Conservation (phyloP, 2,888 invertebrate species). For the Eristalis pertinax region DNA sequence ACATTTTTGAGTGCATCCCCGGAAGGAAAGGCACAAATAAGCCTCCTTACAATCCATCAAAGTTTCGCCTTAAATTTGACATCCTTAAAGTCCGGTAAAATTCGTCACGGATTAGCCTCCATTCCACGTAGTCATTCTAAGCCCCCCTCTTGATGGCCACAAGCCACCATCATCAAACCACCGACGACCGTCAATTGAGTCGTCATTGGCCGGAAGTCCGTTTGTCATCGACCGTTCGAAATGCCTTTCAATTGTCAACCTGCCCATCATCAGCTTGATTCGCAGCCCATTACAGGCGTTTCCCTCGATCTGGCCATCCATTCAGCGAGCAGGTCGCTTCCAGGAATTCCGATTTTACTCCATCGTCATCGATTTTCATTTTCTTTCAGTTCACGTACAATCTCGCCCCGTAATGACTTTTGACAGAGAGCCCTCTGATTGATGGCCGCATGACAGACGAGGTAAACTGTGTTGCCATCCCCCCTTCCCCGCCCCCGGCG, state of each 20-base stretch:
- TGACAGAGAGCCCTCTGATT: slow-evolving; percentile 30
- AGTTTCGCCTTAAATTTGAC: no score
- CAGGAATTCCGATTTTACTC: neutral
- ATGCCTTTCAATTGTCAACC: neutral
- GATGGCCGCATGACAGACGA: slow-evolving; percentile 18
- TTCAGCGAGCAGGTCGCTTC: neutral
- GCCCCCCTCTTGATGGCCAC: neutral
- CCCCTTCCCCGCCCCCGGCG: no score
- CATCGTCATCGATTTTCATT: slow-evolving; percentile 6
- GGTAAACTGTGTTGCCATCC: neutral
- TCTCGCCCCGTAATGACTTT: neutral
- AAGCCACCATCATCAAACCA: neutral
- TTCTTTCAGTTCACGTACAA: neutral
- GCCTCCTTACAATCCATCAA: no score
- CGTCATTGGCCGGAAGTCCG: neutral
- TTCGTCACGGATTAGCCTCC: no score
- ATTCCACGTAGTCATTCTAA: no score
- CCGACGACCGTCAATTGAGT: neutral
- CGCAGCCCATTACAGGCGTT: neutral
- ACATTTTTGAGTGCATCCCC: no score
- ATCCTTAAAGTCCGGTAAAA: no score
- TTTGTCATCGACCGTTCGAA: neutral
- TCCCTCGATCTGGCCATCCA: neutral
- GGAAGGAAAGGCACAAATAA: no score
- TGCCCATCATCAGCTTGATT: neutral